A percentile compares a stretch with the other conserved stretches of the same genome.
Evolutionary conservation across 1,140 invertebrate genomes (phyloP).

Genomic region (Akabosia matsudoensis): DNA sequence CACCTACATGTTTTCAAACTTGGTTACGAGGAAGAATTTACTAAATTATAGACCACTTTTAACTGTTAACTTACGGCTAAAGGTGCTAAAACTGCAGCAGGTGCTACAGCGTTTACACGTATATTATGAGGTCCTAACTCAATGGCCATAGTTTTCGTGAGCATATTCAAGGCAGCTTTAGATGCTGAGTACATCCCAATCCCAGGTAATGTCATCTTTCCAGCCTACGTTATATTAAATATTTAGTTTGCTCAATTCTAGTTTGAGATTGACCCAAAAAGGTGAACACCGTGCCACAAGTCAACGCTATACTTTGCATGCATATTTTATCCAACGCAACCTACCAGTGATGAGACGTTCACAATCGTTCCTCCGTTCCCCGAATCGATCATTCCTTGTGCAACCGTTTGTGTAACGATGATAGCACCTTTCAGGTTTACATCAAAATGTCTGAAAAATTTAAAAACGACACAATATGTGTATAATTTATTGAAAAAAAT

Average conservation of each 20-base stretch:
- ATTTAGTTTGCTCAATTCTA: too few relatives aligned
- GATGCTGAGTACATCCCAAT: slow-evolving; percentile 9
- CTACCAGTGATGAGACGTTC: background rate
- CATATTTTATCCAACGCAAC: background rate
- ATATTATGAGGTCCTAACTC: slow-evolving; percentile 24
- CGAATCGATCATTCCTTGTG: background rate
- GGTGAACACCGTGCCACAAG: too few relatives aligned
- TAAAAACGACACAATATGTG: too few relatives aligned
- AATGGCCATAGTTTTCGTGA: slow-evolving; percentile 28
- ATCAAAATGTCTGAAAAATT: background rate
- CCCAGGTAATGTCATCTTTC: background rate
- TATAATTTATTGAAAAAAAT: too few relatives aligned
- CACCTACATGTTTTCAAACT: background rate
- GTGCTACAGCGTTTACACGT: background rate
- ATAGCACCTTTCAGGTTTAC: background rate
- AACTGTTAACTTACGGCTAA: background rate
- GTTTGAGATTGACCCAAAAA: too few relatives aligned
- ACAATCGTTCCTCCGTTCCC: background rate
- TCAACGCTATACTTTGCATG: too few relatives aligned
- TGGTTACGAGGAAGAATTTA: too few relatives aligned
- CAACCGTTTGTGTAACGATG: slow-evolving; percentile 3
- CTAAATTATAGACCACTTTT: too few relatives aligned
- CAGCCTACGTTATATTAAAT: too few relatives aligned
- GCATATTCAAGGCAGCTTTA: slow-evolving; percentile 27
- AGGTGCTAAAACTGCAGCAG: background rate